Percentiles rank a stretch among this genome's conserved stretches.
Evolutionary conservation across 2,888 invertebrate genomes (phyloP).

Genomic region (Dryobotodes eremita): DNA sequence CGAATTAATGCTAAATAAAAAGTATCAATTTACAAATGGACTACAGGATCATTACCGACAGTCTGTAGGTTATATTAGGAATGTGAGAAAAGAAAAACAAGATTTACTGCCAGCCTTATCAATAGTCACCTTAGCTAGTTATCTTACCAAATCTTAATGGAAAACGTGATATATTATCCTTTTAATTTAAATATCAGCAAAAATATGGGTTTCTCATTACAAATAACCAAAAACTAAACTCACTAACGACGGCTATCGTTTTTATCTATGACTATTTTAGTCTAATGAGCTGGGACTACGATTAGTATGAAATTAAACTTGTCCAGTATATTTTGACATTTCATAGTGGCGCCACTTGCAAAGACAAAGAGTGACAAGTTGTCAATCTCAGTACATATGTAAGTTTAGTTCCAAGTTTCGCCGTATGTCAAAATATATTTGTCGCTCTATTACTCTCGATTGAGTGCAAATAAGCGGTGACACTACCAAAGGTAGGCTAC

Average conservation of each 20-base stretch:
- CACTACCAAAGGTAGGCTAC: constrained; percentile 53
- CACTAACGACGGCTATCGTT: constrained; percentile 39
- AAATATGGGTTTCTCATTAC: constrained; percentile 17
- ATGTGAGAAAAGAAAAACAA: constrained; percentile 29
- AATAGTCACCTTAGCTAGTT: background rate
- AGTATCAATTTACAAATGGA: constrained; percentile 5
- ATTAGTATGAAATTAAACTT: constrained; percentile 30
- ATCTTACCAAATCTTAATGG: constrained; percentile 13
- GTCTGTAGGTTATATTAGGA: background rate
- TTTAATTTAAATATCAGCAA: constrained; percentile 19
- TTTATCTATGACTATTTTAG: constrained; percentile 40
- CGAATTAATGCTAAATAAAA: background rate
- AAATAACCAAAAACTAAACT: constrained; percentile 34
- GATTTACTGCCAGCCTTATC: constrained; percentile 17
- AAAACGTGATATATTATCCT: constrained; percentile 1
- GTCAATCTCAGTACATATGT: background rate
- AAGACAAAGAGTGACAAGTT: background rate
- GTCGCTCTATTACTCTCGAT: constrained; percentile 23
- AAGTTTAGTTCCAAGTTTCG: constrained; percentile 9
- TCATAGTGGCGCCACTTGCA: background rate
- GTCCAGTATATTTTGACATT: constrained; percentile 9
- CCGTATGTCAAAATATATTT: background rate
- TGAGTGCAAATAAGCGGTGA: constrained; percentile 36
- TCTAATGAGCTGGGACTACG: constrained; percentile 26
- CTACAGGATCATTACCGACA: constrained; percentile 14